Evolutionary conservation across 2,888 invertebrate species (phyloP).

Genomic region (Antheraea yamamai): DNA sequence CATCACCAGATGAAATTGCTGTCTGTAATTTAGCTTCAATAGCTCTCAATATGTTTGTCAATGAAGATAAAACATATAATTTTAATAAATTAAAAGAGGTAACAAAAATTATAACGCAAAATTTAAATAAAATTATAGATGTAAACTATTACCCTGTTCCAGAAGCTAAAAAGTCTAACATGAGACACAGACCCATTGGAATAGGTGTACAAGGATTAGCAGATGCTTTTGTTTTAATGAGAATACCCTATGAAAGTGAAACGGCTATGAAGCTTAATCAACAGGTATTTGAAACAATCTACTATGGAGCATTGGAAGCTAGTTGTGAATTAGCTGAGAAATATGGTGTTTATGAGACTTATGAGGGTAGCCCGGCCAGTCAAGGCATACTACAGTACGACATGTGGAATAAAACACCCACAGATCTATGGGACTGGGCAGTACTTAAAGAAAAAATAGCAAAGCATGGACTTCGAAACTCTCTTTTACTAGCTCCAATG

Average conservation of each 20-base stretch:
- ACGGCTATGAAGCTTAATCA: slow-evolving; percentile 93
- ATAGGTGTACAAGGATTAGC: slow-evolving; percentile 99
- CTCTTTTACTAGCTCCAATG: slow-evolving; percentile 97
- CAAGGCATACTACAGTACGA: slow-evolving; percentile 98
- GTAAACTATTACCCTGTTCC: slow-evolving; percentile 97
- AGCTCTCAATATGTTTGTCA: slow-evolving; percentile 97
- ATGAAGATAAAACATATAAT: slow-evolving; percentile 89
- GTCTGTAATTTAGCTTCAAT: slow-evolving; percentile 99
- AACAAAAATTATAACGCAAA: slow-evolving; percentile 92
- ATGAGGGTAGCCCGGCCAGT: slow-evolving; percentile 95
- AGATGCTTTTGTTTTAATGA: slow-evolving; percentile 96
- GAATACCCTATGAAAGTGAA: slow-evolving; percentile 95
- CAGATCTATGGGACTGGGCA: slow-evolving; percentile 95
- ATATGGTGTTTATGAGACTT: slow-evolving; percentile 94
- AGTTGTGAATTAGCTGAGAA: slow-evolving; percentile 96
- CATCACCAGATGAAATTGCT: slow-evolving; percentile 95
- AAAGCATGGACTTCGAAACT: slow-evolving; percentile 95
- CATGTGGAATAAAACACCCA: slow-evolving; percentile 97
- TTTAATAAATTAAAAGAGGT: slow-evolving; percentile 93
- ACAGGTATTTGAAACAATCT: slow-evolving; percentile 98
- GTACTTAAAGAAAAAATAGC: slow-evolving; percentile 91
- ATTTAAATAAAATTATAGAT: slow-evolving; percentile 98
- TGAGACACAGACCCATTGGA: slow-evolving; percentile 91
- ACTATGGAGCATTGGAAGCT: slow-evolving; percentile 97
- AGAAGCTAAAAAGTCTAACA: slow-evolving; percentile 94